Evolutionary conservation across 2,797 vertebrate species (phyloP), one percentile per base, ranked within the genome.

Genomic region (Darevskia nairensis): DNA sequence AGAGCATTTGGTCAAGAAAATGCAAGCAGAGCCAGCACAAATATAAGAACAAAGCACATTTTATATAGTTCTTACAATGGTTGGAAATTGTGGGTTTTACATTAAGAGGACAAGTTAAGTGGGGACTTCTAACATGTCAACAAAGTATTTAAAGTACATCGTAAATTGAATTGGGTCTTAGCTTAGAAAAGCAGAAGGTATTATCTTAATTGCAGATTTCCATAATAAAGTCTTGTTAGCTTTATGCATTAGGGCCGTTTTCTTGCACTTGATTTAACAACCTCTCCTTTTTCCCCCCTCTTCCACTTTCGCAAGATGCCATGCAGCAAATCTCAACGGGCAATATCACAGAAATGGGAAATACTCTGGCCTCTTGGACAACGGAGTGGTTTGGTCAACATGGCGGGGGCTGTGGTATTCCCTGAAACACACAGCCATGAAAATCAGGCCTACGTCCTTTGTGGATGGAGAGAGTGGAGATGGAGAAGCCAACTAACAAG

Each of bases 351-450:
- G 93, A 88, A 96, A 69, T 6, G 98, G 98, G 79, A 96, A 90
- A 76, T 99, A 99, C 95, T 96, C 94, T 1, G 97, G 96, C 23
- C 27, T 88, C 66, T 85, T 95, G 2, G 98, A 99, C 86, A 96
- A 98, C 0, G 98, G 98, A 4, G 91, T 99, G 23, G 96, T 98
- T 90, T 99, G 98, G 98, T 96, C 97, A 7, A 98, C 98, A 0
- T 99, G 98, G 98, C 97, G 83, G 1, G 98, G 98, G 35, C 93
- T 96, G 55, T 98, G 98, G 98, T 98, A 99, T 93, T 99, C 98
- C 0, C 97, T 99, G 3, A 97, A 97, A 95, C 98, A 97, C 90
- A 97, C 98, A 1, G 92, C 96, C 94, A 98, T 99, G 97, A 99
- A 98, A 94, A 96, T 98, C 94, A 97, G 98, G 64, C 95, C 96